These are phyloP conservation scores for Yponomeuta cagnagella DNA, from an alignment of 2,888 invertebrate genomes.

Conservation along the genomic window DNA sequence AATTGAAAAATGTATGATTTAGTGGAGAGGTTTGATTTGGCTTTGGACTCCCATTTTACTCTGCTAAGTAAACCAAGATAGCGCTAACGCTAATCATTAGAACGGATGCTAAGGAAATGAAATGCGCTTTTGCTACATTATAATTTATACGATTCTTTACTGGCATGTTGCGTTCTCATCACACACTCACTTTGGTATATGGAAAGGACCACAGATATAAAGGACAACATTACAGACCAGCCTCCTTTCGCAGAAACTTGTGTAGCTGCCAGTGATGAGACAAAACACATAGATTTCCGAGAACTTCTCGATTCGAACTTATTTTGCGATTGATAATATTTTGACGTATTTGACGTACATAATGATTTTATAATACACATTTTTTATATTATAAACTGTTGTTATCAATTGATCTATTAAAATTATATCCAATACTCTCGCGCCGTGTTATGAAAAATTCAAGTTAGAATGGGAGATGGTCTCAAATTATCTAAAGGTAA, in stretches of 20 bases:
- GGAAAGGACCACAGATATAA: too few species aligned
- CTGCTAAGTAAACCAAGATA: too few species aligned
- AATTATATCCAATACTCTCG: slow-evolving; percentile 39
- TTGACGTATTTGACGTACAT: slow-evolving; percentile 70
- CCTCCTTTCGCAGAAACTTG: neutral
- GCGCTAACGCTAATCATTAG: too few species aligned
- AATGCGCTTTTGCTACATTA: too few species aligned
- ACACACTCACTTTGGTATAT: too few species aligned
- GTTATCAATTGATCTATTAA: slow-evolving; percentile 45
- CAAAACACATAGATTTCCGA: slow-evolving; percentile 50
- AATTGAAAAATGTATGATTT: too few species aligned
- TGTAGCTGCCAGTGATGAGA: neutral
- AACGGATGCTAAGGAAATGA: too few species aligned
- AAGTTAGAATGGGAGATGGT: slow-evolving; percentile 65
- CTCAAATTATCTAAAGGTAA: slow-evolving; percentile 56
- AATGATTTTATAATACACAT: slow-evolving; percentile 58
- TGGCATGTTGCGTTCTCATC: too few species aligned
- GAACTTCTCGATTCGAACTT: slow-evolving; percentile 42
- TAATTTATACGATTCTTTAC: too few species aligned
- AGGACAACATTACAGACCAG: too few species aligned
- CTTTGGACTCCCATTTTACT: too few species aligned
- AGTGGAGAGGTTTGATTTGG: too few species aligned
- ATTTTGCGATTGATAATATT: slow-evolving; percentile 47
- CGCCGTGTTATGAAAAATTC: slow-evolving; percentile 60
- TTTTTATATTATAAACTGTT: slow-evolving; percentile 51